Base-by-base conservation (phyloP, 2,113 vertebrate species). In the Cololabis saira region DNA sequence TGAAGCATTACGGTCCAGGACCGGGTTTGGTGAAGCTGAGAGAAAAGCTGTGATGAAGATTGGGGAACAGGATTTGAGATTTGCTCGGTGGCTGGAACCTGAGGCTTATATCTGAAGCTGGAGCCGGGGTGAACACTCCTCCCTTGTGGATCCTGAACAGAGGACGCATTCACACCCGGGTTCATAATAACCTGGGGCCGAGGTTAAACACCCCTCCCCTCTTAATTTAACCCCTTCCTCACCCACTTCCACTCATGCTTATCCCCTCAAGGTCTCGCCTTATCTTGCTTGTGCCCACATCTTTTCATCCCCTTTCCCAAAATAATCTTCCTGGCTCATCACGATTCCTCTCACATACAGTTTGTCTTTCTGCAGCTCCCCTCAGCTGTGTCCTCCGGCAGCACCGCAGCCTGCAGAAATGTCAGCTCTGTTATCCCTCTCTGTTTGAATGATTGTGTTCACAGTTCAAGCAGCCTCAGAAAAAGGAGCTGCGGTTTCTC, bases 81-180 rank as follows among this genome's bases (percentile, higher is more conserved):
- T 50, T 69, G 44, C 55, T 80, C 56, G 73, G 3, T 76, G 45
- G 71, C 68, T 57, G 12, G 47, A 51, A 76, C 60, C 63, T 49
- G 45, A 5, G 15, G 71, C 76, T 48, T 40, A 64, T 51, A 61
- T 41, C n/a, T 47, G 63, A 69, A 71, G 65, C 54, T 22, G 51
- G 18, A 71, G 40, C 54, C 61, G 49, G 61, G 48, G 16, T 17
- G 44, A 81, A 88, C 86, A 85, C 71, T 78, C 67, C 17, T 82
- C 68, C 64, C 62, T 54, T 80, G 74, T 83, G 69, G 76, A 58
- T 65, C 52, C 70, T 61, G 73, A 88, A 90, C 84, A 91, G 84
- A 79, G 75, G 65, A 69, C 67, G 72, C 65, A 91, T 89, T 90
- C 89, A 88, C 59, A 13, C 30, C 1, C 3, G 49, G 61, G 41